Evolutionary conservation across 2,797 vertebrate species (phyloP).

Genomic region (Lithobates pipiens): DNA sequence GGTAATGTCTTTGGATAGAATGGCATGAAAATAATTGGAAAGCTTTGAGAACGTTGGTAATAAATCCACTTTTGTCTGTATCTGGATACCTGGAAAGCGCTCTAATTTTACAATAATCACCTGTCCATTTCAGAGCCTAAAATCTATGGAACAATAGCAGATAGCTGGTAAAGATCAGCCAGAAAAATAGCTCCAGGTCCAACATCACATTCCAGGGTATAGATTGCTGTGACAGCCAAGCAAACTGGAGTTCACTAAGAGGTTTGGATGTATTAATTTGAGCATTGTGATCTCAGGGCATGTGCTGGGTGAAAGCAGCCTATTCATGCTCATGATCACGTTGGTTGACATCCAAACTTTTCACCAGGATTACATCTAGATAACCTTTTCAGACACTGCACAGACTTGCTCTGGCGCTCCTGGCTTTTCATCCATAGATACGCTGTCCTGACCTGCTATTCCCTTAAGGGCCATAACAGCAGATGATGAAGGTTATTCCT

Average conservation of each 20-base stretch:
- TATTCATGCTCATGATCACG: constrained; percentile 34
- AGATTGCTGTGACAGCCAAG: neutral
- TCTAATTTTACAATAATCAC: neutral
- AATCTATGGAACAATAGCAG: neutral
- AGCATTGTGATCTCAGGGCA: constrained; percentile 36
- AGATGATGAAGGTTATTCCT: constrained; percentile 25
- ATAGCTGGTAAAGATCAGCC: neutral
- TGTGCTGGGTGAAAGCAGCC: constrained; percentile 34
- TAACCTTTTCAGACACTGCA: constrained; percentile 48
- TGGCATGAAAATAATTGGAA: neutral
- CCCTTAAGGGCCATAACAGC: constrained; percentile 35
- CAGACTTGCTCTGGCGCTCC: constrained; percentile 46
- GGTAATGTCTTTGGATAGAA: neutral
- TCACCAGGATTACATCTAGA: constrained; percentile 26
- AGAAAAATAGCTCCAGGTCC: neutral
- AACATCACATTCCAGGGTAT: constrained; percentile 20
- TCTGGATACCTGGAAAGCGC: neutral
- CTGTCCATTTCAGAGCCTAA: neutral
- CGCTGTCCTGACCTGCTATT: constrained; percentile 46
- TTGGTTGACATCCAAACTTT: constrained; percentile 34
- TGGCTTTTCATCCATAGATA: constrained; percentile 24
- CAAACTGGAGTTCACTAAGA: constrained; percentile 25
- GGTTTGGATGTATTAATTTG: constrained; percentile 42
- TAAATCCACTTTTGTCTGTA: neutral
- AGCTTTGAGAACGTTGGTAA: neutral